A percentile compares a stretch with the other conserved stretches of the same genome.
Conservation (phyloP, 2,797 vertebrate species). For the Cygnus olor region DNA sequence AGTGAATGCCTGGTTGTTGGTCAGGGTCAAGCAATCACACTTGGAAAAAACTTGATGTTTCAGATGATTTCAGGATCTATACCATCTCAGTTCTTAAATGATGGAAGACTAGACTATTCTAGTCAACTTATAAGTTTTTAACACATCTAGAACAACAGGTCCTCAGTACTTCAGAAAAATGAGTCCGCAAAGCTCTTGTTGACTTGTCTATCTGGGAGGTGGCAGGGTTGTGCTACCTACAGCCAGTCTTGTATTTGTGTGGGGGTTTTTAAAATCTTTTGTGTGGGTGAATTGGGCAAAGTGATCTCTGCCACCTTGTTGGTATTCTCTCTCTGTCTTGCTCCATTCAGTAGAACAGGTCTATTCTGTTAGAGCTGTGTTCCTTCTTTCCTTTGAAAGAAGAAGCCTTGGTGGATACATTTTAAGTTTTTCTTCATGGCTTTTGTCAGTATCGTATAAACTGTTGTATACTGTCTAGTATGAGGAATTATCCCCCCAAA, state of each 20-base stretch:
- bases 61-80: background rate
- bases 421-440: background rate
- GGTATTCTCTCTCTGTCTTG: background rate
- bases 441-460: background rate
- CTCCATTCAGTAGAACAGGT: background rate
- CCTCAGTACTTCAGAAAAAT: background rate
- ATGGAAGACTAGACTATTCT: background rate
- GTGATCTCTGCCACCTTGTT: background rate
- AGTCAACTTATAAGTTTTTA: background rate
- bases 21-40: too few relatives aligned
- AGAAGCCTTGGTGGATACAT: background rate
- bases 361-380: background rate
- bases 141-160: background rate
- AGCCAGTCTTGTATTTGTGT: background rate
- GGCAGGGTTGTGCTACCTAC: background rate
- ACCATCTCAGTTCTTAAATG: background rate
- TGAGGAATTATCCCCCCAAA: background rate
- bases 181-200: background rate
- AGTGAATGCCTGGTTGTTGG: too few relatives aligned
- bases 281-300: background rate
- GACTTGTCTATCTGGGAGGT: background rate
- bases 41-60: background rate
- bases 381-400: background rate
- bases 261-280: background rate
- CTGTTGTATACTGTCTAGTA: background rate